A percentile compares a stretch with the other conserved stretches of the same genome.
phyloP scores from a whole-genome alignment of 2,797 vertebrate genomes.

The Ibycter americanus region DNA sequence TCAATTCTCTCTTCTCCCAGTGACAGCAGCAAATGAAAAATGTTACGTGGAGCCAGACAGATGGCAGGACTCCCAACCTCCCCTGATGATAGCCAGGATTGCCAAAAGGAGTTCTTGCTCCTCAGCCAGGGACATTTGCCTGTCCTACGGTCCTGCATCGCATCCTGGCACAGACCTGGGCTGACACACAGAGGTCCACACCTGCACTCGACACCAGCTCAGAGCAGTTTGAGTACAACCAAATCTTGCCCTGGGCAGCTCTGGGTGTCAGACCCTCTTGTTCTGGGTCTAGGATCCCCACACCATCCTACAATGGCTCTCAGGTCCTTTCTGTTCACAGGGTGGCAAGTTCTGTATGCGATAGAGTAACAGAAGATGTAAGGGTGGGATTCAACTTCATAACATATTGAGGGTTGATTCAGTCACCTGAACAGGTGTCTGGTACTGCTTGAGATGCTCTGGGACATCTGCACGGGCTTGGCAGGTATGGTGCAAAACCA shows the following conservation, averaged over 20 bases:
- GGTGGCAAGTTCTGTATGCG: neutral
- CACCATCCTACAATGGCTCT: neutral
- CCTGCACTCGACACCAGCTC: too few species aligned
- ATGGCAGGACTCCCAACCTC: neutral
- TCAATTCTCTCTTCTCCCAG: neutral
- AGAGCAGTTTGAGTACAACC: neutral
- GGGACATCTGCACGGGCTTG: neutral
- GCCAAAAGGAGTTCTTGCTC: neutral
- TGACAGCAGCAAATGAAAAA: neutral
- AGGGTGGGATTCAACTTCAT: neutral
- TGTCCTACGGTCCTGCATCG: rapidly evolving
- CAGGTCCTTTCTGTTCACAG: neutral
- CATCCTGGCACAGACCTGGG: neutral
- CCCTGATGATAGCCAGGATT: neutral
- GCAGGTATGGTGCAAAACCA: neutral
- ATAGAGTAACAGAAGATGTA: neutral
- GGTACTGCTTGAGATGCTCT: neutral
- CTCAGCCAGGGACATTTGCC: neutral
- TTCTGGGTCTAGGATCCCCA: neutral
- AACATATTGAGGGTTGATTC: neutral
- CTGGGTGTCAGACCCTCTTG: neutral
- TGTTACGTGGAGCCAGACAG: neutral
- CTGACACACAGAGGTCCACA: neutral
- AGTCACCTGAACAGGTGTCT: neutral
- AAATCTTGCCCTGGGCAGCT: neutral